Conservation (phyloP, 2,888 invertebrate genomes). For the Eupeodes latifasciatus region DNA sequence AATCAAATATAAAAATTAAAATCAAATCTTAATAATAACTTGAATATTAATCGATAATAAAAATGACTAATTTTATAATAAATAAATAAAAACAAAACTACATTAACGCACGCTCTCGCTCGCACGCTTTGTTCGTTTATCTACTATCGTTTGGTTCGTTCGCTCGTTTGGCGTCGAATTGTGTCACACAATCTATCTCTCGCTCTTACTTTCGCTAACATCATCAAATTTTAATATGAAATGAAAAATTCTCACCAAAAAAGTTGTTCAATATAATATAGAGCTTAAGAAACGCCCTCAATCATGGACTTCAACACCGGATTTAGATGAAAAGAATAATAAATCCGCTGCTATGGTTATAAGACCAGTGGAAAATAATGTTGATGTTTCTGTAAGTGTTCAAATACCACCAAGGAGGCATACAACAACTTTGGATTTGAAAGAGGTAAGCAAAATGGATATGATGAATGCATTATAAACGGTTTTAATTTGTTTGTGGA, state of each 20-base stretch:
- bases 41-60: constrained; percentile 8
- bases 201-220: constrained; percentile 24
- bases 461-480: no score
- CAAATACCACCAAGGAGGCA: constrained; percentile 88
- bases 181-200: constrained; percentile 37
- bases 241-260: constrained; percentile 72
- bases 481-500: no score
- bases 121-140: constrained; percentile 69
- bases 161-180: constrained; percentile 68
- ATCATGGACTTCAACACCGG: constrained; percentile 94
- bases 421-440: constrained; percentile 86
- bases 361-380: constrained; percentile 86
- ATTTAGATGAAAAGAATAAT: constrained; percentile 86
- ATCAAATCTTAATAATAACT: constrained; percentile 32
- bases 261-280: constrained; percentile 84
- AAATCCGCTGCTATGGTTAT: constrained; percentile 77
- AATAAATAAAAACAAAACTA: constrained; percentile 15
- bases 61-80: constrained; percentile 62
- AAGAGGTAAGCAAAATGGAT: constrained; percentile 79
- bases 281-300: constrained; percentile 84
- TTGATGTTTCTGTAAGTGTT: constrained; percentile 88
- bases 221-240: constrained; percentile 17
- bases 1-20: not conserved
- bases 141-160: constrained; percentile 50
- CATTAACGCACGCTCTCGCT: constrained; percentile 66